Evolutionary conservation across 2,888 invertebrate genomes (phyloP), one percentile per base, ranked within the genome.

Genomic region (Ormyrus nitidulus): DNA sequence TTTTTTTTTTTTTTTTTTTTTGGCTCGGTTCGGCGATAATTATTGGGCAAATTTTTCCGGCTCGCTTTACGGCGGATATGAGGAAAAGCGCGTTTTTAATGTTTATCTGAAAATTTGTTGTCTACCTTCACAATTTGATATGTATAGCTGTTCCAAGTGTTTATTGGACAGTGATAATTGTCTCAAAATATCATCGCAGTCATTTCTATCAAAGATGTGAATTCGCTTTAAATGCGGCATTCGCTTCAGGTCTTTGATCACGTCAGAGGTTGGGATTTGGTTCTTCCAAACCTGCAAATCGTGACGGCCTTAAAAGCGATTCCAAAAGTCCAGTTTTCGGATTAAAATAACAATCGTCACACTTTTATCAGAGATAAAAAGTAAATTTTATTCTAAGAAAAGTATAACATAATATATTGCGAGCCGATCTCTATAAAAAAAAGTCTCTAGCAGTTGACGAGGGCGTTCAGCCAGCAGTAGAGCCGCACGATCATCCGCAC

Each of bases 101-200:
- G 19, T 1, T 19, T 19, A 19, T 19, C 19, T 19, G 19, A 19
- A 19, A 19, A 19, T 19, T 1, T 19, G 13, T 19, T 19, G 19
- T 19, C 19, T 74, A 75, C 79, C 75, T 66, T 13, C 49, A 13
- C 72, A 80, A 9, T 76, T 56, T 1, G 10, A 34, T 61, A 81
- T 46, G 46, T 64, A 19, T 8, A 88, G 83, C 61, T 85, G 85
- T 77, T 88, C 85, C 34, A 89, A 66, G 62, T 83, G 84, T 79
- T 84, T 88, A 83, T 89, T 89, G 13, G 85, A 85, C 73, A 85
- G 49, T 10, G 88, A 86, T 65, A 89, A 81, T 75, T 89, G 89
- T 54, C 84, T 82, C 46, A 89, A 81, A 59, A 89, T 87, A 44
- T 85, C 83, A 70, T 88, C 87, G 82, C 86, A 86, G 71, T 88